These are phyloP conservation scores for Aurelia aurita DNA, from an alignment of 30 jellyfish, hydroid and myxozoan species.

Conservation along the genomic window DNA sequence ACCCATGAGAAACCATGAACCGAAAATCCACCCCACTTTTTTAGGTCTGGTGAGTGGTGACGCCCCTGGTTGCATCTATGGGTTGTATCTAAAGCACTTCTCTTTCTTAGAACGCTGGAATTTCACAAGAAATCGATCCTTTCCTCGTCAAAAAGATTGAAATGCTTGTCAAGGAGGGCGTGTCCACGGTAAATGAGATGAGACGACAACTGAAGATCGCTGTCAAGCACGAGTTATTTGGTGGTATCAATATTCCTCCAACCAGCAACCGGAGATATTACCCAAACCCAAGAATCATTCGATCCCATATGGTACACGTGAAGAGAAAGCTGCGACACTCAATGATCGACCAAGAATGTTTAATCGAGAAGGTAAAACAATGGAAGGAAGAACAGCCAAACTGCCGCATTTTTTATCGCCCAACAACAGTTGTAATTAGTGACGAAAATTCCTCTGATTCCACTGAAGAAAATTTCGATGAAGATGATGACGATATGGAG, in stretches of 20 bases:
- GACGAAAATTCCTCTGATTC: neutral
- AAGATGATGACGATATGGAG: neutral
- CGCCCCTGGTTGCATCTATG: too few relatives aligned
- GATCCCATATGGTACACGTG: slow-evolving; percentile 11
- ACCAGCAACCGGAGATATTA: slow-evolving; percentile 6
- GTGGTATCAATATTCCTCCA: neutral
- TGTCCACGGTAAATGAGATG: slow-evolving; percentile 7
- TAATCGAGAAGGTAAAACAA: neutral
- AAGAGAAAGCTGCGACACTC: slow-evolving; percentile 5
- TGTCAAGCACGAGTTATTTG: slow-evolving; percentile 9
- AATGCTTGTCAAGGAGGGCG: slow-evolving; percentile 24
- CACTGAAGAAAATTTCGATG: neutral
- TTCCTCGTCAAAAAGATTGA: slow-evolving; percentile 2
- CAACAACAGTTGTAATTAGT: neutral
- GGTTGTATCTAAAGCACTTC: too few relatives aligned
- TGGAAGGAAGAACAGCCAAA: neutral
- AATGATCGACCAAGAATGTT: slow-evolving; percentile 7
- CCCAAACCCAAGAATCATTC: slow-evolving; percentile 9
- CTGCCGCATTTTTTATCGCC: neutral
- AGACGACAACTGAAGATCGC: slow-evolving; percentile 1
- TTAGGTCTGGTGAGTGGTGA: too few relatives aligned
- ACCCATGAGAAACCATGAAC: too few relatives aligned
- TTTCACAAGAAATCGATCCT: slow-evolving; percentile 24
- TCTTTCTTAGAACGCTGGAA: slow-evolving; percentile 14
- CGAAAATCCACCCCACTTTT: too few relatives aligned